Conservation (phyloP, 2,113 vertebrate genomes). For the Nematolebias whitei region DNA sequence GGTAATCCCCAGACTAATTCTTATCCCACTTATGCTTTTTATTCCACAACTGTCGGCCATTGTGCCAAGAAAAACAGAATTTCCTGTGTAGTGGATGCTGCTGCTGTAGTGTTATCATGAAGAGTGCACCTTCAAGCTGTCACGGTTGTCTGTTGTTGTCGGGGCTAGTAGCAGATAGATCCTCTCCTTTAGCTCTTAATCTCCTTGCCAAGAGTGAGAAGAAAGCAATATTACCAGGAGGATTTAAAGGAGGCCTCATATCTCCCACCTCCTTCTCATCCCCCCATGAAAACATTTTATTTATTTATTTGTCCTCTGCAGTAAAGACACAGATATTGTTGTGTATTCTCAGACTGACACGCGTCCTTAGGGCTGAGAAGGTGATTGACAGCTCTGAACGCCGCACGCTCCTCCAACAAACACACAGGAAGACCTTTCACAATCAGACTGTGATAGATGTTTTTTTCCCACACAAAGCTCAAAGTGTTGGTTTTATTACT, state of each 20-base stretch:
- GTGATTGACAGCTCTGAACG: conserved; percentile 14
- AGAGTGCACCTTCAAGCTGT: not conserved
- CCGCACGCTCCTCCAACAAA: conserved; percentile 24
- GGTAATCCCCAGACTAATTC: too few species aligned
- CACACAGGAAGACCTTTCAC: conserved; percentile 4
- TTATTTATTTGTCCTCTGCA: conserved; percentile 21
- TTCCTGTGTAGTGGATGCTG: not conserved
- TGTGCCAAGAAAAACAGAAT: not conserved
- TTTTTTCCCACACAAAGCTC: too few species aligned
- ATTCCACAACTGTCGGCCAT: not conserved
- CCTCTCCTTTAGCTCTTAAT: conserved; percentile 57
- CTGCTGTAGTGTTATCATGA: not conserved
- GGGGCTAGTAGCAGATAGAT: conserved; percentile 38
- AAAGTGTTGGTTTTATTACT: too few species aligned
- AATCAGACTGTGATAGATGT: too few species aligned
- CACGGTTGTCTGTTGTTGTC: conserved; percentile 20
- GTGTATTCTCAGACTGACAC: conserved; percentile 21
- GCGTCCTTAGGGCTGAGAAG: conserved; percentile 8
- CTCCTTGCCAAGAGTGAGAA: conserved; percentile 44
- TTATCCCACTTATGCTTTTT: not conserved
- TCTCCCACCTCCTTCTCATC: conserved; percentile 20
- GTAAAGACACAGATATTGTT: conserved; percentile 1
- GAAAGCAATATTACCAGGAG: conserved; percentile 55
- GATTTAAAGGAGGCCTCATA: conserved; percentile 45
- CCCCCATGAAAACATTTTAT: conserved; percentile 19